These are phyloP conservation scores for Pangasius krempfi DNA, from an alignment of 2,797 vertebrate genomes.

Conservation along the genomic window DNA sequence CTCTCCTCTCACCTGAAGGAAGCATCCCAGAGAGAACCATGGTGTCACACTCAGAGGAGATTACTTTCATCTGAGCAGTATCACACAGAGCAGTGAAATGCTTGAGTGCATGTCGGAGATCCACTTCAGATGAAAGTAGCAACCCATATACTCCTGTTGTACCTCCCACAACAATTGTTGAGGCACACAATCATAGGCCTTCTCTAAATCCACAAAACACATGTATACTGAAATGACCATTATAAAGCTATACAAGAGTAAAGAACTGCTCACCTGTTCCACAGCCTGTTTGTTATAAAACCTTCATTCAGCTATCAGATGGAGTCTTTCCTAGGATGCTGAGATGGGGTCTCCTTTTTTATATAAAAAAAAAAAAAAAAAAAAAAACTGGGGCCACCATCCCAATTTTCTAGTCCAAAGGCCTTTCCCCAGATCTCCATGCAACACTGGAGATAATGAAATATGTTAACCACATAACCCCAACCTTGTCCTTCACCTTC, in stretches of 20 bases:
- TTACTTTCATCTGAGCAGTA: background rate
- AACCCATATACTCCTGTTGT: background rate
- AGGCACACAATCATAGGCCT: too few relatives aligned
- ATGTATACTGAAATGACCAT: background rate
- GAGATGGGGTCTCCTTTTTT: background rate
- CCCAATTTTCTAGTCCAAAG: background rate
- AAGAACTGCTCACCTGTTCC: background rate
- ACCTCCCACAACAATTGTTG: background rate
- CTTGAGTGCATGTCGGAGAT: background rate
- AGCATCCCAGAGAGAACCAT: background rate
- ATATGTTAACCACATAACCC: conserved; percentile 4
- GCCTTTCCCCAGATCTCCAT: background rate
- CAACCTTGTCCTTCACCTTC: background rate
- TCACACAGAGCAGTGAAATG: background rate
- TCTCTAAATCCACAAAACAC: background rate
- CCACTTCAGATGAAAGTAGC: background rate
- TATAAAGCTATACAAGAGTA: background rate
- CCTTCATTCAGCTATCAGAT: background rate
- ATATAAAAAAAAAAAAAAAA: too few relatives aligned
- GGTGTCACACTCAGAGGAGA: background rate
- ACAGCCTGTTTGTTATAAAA: background rate
- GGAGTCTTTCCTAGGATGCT: background rate
- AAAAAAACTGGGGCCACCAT: background rate
- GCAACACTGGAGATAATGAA: background rate
- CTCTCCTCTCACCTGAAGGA: background rate